Conservation (phyloP, 2,113 vertebrate species). For the Sceloporus tristichus region DNA sequence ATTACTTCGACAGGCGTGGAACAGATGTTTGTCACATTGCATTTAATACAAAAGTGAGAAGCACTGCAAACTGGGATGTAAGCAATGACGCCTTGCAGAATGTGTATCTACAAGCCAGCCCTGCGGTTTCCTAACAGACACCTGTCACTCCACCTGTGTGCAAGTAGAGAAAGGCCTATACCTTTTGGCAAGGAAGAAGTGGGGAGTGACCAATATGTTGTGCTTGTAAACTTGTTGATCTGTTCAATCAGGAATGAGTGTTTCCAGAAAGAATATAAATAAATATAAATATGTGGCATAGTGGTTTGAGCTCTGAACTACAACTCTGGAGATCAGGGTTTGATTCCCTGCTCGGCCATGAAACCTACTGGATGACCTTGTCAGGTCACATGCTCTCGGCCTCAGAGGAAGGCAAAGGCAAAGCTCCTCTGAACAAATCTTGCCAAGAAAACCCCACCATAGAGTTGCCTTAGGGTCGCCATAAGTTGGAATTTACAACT, state of each 20-base stretch:
- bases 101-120: neutral
- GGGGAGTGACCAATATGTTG: neutral
- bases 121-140: neutral
- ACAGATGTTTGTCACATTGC: neutral
- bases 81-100: neutral
- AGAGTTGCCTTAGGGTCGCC: neutral
- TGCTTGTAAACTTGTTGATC: neutral
- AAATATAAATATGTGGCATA: neutral
- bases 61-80: neutral
- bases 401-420: no score
- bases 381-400: no score
- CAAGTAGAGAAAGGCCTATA: fast-evolving
- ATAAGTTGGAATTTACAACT: no score
- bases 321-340: no score
- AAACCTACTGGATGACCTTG: no score
- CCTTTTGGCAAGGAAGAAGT: neutral
- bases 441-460: no score
- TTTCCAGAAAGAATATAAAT: neutral
- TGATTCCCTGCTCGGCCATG: no score
- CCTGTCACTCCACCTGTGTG: neutral
- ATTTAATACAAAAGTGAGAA: neutral
- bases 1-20: neutral
- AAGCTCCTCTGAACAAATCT: no score
- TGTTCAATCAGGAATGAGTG: fast-evolving
- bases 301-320: no score